Conservation (phyloP, 2,888 invertebrate genomes). For the Cinara cedri region DNA sequence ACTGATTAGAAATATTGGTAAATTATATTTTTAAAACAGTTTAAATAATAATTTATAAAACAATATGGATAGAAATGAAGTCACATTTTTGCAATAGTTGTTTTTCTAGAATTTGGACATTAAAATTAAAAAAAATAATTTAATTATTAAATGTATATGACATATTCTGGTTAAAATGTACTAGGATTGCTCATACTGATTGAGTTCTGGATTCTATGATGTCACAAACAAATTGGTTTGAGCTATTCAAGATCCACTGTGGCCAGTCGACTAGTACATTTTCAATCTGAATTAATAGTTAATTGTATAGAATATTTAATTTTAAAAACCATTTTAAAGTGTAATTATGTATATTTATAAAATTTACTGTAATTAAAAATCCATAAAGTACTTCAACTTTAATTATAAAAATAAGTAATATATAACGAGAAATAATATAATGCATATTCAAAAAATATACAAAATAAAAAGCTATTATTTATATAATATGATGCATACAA, state of each 20-base stretch:
- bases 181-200: too few relatives aligned
- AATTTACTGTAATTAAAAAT: not conserved
- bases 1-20: not conserved
- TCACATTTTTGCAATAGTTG: conserved; percentile 12
- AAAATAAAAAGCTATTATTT: too few relatives aligned
- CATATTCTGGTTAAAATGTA: too few relatives aligned
- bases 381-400: not conserved
- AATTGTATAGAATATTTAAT: not conserved
- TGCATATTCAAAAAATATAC: too few relatives aligned
- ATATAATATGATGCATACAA: too few relatives aligned
- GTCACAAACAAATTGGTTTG: too few relatives aligned
- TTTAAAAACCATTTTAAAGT: not conserved
- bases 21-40: not conserved
- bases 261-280: too few relatives aligned
- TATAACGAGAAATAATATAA: too few relatives aligned
- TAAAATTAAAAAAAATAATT: not conserved
- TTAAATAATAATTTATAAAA: not conserved
- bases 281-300: not conserved
- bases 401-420: not conserved
- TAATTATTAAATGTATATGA: not conserved
- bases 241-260: too few relatives aligned
- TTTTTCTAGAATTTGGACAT: conserved; percentile 26
- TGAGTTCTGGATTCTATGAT: too few relatives aligned
- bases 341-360: not conserved
- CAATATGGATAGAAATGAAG: not conserved